phyloP scores from a whole-genome alignment of 2,888 invertebrate species.

The Dicyrtomina minuta region DNA sequence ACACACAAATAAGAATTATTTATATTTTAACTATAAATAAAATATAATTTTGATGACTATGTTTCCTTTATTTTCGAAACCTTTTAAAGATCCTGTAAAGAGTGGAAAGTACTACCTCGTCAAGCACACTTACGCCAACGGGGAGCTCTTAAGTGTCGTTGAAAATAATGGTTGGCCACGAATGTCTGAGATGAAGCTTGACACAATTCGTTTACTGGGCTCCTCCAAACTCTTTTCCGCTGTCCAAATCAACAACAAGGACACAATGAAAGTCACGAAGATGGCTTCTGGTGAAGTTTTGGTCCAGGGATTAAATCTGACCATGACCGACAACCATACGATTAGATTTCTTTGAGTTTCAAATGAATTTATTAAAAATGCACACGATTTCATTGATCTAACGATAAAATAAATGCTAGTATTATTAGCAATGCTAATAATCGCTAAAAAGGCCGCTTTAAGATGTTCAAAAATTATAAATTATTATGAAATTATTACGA shows the following conservation, averaged over 20 bases:
- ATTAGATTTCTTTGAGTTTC: not conserved
- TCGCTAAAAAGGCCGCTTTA: too few relatives aligned
- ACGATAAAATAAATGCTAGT: too few relatives aligned
- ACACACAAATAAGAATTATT: not conserved
- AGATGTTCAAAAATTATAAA: too few relatives aligned
- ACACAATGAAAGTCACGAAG: conserved; percentile 25
- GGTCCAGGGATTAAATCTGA: not conserved
- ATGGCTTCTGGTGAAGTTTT: not conserved
- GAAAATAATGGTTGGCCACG: conserved; percentile 39
- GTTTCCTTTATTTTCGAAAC: too few relatives aligned
- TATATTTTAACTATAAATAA: not conserved
- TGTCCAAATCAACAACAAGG: conserved; percentile 34
- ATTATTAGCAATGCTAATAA: too few relatives aligned
- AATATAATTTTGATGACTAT: too few relatives aligned
- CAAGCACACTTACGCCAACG: conserved; percentile 24
- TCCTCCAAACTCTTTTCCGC: conserved; percentile 18
- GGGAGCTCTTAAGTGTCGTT: conserved; percentile 26
- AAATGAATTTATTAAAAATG: too few relatives aligned
- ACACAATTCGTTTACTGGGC: conserved; percentile 45
- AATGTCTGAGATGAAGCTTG: conserved; percentile 34
- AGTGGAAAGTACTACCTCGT: conserved; percentile 44
- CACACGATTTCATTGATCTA: too few relatives aligned
- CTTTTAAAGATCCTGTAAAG: conserved; percentile 41
- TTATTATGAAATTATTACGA: too few relatives aligned
- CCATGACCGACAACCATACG: not conserved